Base-by-base conservation (phyloP, 2,113 vertebrate species). In the Misgurnus mizolepis region DNA sequence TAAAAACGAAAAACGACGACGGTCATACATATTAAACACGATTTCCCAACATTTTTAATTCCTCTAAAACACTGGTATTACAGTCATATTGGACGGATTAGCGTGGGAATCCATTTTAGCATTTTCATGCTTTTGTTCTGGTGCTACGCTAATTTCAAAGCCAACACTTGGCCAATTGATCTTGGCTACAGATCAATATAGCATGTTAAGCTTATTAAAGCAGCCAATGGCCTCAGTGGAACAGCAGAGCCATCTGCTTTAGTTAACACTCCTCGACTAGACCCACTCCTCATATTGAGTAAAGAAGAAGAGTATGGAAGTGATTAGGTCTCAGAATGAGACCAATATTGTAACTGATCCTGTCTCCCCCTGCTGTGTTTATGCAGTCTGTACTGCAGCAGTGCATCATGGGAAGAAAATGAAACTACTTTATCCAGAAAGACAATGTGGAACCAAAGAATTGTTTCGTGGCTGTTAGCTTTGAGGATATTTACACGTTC, bases 1-100 rank as follows among this genome's bases (percentile, higher is more conserved):
- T 79, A n/a, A 58, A 91, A 89, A 90, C 89, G 91, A 92, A 89
- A 84, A 91, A 90, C 91, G 91, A 92, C 89, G 93, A 90, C 91
- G 90, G 91, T 90, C 90, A 85, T 83, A 81, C 71, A 1, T 87
- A 85, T 3, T 55, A 83, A 64, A 49, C 5, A 27, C 10, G n/a
- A 53, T 53, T 53, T 45, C 49, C 45, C 74, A 65, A 66, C 34
- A 41, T 18, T 66, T 62, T 66, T 66, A 76, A 76, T 76, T 76
- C 61, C 61, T 76, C 45, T 65, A 76, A 76, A 65, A 65, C 47
- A 39, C 60, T 65, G 62, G 47, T 66, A 53, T 66, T 66, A 55
- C 45, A 66, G 47, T 66, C 61, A 76, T 66, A 76, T 66, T 76
- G 74, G 17, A 66, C 18, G 47, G 62, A 65, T 76, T 76, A 65